Base-by-base conservation (phyloP, 35 echinoderm and acorn worm genomes). In the Patiria miniata region DNA sequence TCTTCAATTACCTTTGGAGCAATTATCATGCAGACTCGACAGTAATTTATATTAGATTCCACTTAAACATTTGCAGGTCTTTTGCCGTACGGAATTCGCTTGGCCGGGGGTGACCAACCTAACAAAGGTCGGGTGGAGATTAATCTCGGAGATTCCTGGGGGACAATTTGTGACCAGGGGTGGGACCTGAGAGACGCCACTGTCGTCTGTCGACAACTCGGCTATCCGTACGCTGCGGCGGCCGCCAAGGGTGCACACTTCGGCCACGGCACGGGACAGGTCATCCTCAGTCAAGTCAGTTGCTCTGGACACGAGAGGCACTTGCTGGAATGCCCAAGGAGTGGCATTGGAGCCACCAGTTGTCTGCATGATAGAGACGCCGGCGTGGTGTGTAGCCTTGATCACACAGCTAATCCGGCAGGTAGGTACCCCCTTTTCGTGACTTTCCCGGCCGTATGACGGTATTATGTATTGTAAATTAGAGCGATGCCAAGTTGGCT, bases 61-160 rank as follows among this genome's bases (percentile, higher is more conserved):
- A 73, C 29, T 73, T n/a, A n/a, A n/a, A n/a, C n/a, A n/a, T 73
- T 73, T 26, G 34, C 65, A 73, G 65, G 65, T 26, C 34, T 8
- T 28, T 34, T 16, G 7, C 65, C 26, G 26, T 26, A 73, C 29
- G 26, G 26, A 34, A 32, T 91, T 68, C 83, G 83, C 12, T 39
- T 91, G 3, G 54, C 40, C 42, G 73, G 58, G 78, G 83, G 73
- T 33, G 5, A 8, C 6, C 52, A 32, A 6, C 58, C 61, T 19
- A 86, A 86, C 59, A 84, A 86, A 51, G 90, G 90, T 23, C 83
- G 90, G 37, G 83, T 91, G 36, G 90, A 91, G 59, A 83, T 91
- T 7, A 78, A 79, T 21, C 8, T 50, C 40, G 83, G 59, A 16
- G 59, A 39, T 32, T 36, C 47, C 19, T 91, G 90, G 90, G 90